Percentiles rank a stretch among this genome's conserved stretches.
Conservation (phyloP, 2,888 invertebrate genomes). For the Tachina lurida region DNA sequence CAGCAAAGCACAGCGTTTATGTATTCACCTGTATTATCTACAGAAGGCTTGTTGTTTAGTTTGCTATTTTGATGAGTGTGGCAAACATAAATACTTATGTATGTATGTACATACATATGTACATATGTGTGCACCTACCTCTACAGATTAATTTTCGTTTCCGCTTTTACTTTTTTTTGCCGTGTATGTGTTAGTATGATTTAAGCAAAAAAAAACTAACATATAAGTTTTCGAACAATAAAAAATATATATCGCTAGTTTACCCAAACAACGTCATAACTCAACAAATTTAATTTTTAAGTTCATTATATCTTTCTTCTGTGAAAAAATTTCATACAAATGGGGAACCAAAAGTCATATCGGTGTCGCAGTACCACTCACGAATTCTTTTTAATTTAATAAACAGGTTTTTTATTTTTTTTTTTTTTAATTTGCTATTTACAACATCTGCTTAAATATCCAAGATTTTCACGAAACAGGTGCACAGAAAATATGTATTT, state of each 20-base stretch:
- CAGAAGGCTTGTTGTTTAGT: constrained; percentile 11
- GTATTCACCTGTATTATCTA: constrained; percentile 26
- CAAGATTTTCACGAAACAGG: too few species aligned
- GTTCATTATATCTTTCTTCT: too few species aligned
- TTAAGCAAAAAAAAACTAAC: constrained; percentile 11
- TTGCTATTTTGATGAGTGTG: constrained; percentile 53
- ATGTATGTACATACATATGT: too few species aligned
- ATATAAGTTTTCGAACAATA: not conserved
- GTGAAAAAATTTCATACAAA: too few species aligned
- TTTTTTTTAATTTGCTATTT: too few species aligned
- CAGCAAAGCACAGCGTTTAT: not conserved
- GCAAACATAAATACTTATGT: constrained; percentile 59
- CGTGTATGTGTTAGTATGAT: constrained; percentile 22
- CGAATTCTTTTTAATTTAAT: too few species aligned
- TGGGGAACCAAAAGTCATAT: too few species aligned
- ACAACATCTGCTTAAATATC: too few species aligned
- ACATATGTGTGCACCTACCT: constrained; percentile 35
- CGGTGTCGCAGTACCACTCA: too few species aligned
- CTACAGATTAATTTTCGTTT: constrained; percentile 69
- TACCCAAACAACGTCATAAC: not conserved
- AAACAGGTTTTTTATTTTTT: too few species aligned
- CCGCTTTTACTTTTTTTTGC: constrained; percentile 63
- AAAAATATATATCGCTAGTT: not conserved
- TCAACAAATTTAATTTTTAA: not conserved
- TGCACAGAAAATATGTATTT: too few species aligned